Base-by-base conservation (phyloP, 2,888 invertebrate genomes). In the Drosophila koepferae region DNA sequence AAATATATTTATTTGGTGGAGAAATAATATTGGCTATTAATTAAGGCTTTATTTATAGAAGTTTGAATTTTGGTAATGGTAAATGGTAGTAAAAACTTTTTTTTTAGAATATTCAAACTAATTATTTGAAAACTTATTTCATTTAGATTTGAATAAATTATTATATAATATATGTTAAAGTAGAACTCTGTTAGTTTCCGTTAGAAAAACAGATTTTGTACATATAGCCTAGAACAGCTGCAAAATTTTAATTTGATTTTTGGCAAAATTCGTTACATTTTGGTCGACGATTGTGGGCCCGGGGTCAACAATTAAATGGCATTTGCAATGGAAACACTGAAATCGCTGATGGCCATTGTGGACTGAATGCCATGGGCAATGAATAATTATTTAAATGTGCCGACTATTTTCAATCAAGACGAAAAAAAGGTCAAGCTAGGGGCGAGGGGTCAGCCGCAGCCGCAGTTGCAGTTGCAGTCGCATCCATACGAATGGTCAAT, bases 251-350 rank as follows among this genome's bases (percentile, higher is more conserved):
- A 36, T 67, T 73, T 67, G 14, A 7, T 46, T 48, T 61, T 61
- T 41, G 53, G 0, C 14, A 16, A 80, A 89, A 74, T 76, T 61
- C 86, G 86, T 88, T 90, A 82, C 67, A 72, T 80, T 84, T 88
- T 34, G 44, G 53, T 48, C 72, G 28, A 12, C 53, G 5, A 41
- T 53, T 38, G 58, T 36, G 16, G 53, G 23, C 31, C 64, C 65
- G 69, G 77, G 90, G 83, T 88, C 89, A 86, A 88, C 90, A 88
- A 88, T 90, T 86, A 86, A 86, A 90, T 81, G 86, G 16, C 86
- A 86, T 82, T 86, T 72, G 72, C 63, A 80, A 87, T 85, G 80
- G 72, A 72, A 89, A 72, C 76, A 71, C 20, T 23, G 56, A 14
- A 68, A 71, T 62, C 55, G 71, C 31, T 20, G 70, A 46, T 65